Base-by-base conservation (phyloP, 2,113 vertebrate genomes). In the Aphelocoma coerulescens region DNA sequence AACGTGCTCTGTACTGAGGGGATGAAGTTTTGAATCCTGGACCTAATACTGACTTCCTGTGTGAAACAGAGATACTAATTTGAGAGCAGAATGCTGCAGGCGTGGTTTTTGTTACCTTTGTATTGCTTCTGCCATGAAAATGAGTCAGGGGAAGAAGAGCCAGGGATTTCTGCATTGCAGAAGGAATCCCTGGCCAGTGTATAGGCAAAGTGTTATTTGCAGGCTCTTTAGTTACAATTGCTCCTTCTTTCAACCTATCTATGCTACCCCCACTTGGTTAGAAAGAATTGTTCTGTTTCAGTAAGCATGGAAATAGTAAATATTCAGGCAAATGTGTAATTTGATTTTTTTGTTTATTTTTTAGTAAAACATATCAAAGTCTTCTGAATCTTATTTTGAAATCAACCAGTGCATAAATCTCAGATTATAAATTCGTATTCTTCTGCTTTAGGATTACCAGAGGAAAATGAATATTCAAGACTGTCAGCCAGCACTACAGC, bases 391-490 rank as follows among this genome's bases (percentile, higher is more conserved):
- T 72, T 27, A 14, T 57, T 41, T 35, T 91, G 33, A 73, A 93
- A 83, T 87, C 21, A 61, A 39, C 6, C 6, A 43, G 22, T 54
- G 37, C 26, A 27, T 71, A 67, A 51, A 83, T 83, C 27, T 78
- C 85, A 75, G 48, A 8, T 90, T 91, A 39, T 84, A 90, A 92
- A 73, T 85, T n/a, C 37, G 9, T 90, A 43, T 94, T 95, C 21
- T 75, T 88, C 41, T 94, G 27, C 58, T 77, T 35, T 66, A 99
- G 99, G 98, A 94, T 97, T 98, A 16, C 91, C 98, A 85, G 99
- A 98, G 35, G 98, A 99, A 72, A 99, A 99, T n/a, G 98, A 98
- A 65, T 98, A 98, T 95, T 97, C 98, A 83, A 98, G 98, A 96
- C 84, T 98, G 76, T 98, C 98, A 22, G 96, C 96, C 74, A 97